Conservation (phyloP, 2,888 invertebrate genomes). For the Athalia rosae region DNA sequence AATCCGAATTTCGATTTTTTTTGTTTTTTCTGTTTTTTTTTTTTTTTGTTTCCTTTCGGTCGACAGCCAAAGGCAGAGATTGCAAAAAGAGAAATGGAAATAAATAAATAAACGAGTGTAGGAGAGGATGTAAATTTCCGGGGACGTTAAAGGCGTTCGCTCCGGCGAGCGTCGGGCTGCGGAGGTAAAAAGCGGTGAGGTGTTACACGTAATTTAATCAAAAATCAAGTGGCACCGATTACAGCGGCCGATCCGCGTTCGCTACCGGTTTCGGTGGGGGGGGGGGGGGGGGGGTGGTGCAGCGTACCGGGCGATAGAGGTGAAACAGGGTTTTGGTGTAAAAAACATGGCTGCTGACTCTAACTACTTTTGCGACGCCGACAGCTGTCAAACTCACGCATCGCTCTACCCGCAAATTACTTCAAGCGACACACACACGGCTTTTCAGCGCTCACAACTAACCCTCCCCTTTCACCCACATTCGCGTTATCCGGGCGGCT, state of each 20-base stretch:
- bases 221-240: conserved; percentile 41
- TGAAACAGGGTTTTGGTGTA: conserved; percentile 30
- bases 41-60: background rate
- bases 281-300: too few relatives aligned
- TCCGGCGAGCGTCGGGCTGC: background rate
- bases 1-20: conserved; percentile 21
- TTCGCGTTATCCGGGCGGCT: conserved; percentile 17
- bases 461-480: background rate
- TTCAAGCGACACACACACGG: conserved; percentile 31
- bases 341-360: conserved; percentile 39
- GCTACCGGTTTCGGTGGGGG: too few relatives aligned
- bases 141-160: conserved; percentile 12
- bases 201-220: conserved; percentile 42
- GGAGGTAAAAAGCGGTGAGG: background rate
- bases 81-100: background rate
- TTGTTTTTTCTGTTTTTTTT: conserved; percentile 2
- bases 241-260: conserved; percentile 4
- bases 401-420: conserved; percentile 46
- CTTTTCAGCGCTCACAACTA: conserved; percentile 31
- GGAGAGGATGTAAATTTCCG: conserved; percentile 7
- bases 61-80: background rate
- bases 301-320: background rate
- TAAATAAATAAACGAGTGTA: background rate
- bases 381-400: conserved; percentile 48
- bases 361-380: conserved; percentile 45